Evolutionary conservation across 2,797 vertebrate genomes (phyloP).

Genomic region (Poeciliopsis gracilis): DNA sequence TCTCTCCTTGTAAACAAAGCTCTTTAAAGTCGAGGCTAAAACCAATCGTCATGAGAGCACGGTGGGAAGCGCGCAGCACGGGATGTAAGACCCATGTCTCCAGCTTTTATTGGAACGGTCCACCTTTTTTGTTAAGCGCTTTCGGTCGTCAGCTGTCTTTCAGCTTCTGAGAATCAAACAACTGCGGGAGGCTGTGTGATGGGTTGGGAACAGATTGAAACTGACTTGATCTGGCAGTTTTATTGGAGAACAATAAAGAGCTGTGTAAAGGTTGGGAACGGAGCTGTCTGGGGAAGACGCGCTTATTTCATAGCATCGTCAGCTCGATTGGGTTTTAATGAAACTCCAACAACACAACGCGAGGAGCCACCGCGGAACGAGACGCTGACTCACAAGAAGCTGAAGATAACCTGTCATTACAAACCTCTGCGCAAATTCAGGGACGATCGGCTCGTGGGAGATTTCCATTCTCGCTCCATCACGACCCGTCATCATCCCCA

Average conservation of each 20-base stretch:
- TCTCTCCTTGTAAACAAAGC: constrained; percentile 53
- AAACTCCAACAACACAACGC: constrained; percentile 53
- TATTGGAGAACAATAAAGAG: constrained; percentile 33
- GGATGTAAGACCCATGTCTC: constrained; percentile 59
- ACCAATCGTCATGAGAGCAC: constrained; percentile 35
- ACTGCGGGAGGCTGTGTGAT: not conserved
- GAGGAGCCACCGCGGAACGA: constrained; percentile 45
- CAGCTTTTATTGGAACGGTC: constrained; percentile 42
- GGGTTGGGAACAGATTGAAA: constrained; percentile 8
- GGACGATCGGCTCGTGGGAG: constrained; percentile 49
- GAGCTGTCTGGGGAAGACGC: constrained; percentile 10
- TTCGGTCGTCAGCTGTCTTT: constrained; percentile 18
- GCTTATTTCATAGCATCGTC: constrained; percentile 36
- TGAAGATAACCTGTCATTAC: constrained; percentile 71
- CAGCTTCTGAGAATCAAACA: constrained; percentile 1
- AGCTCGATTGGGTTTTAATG: constrained; percentile 22
- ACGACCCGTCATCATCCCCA: constrained; percentile 31
- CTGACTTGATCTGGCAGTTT: constrained; percentile 9
- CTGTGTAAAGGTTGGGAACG: constrained; percentile 35
- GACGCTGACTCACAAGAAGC: constrained; percentile 45
- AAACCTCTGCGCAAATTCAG: constrained; percentile 42
- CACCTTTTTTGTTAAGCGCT: constrained; percentile 26
- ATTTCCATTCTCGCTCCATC: constrained; percentile 48
- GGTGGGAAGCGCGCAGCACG: constrained; percentile 46
- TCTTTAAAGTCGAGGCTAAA: constrained; percentile 51